These are phyloP conservation scores for Exephanes ischioxanthus DNA, from an alignment of 2,888 invertebrate genomes.

Conservation along the genomic window DNA sequence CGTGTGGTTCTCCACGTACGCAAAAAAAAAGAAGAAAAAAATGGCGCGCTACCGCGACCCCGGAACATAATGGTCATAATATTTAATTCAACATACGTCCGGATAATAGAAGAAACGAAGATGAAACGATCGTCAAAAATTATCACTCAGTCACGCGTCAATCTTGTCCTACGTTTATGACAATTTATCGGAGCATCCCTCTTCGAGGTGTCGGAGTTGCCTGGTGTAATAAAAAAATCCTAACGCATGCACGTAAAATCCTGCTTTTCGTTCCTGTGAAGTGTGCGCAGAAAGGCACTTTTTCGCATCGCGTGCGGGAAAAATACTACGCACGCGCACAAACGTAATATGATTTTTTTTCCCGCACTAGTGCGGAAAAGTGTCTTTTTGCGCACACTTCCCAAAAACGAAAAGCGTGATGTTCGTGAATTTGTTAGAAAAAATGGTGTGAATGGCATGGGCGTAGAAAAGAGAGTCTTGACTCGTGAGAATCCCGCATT, in stretches of 20 bases:
- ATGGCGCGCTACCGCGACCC: background rate
- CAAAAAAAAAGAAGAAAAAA: background rate
- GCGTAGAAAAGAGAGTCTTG: too few species aligned
- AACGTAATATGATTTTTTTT: too few species aligned
- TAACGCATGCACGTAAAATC: too few species aligned
- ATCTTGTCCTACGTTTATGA: background rate
- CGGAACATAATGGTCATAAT: background rate
- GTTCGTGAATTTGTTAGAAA: too few species aligned
- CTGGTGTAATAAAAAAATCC: slow-evolving; percentile 12
- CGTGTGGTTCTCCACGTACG: slow-evolving; percentile 11
- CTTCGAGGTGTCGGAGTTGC: background rate
- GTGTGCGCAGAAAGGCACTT: background rate
- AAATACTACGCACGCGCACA: too few species aligned
- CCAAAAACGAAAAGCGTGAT: too few species aligned
- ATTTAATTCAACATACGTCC: slow-evolving; percentile 27
- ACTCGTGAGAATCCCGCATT: too few species aligned
- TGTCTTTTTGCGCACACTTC: too few species aligned
- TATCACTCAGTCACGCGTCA: background rate
- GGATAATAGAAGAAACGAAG: background rate
- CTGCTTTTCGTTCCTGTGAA: too few species aligned
- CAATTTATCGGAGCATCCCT: background rate
- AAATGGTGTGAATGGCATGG: too few species aligned
- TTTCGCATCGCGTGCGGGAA: too few species aligned
- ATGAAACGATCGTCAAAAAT: slow-evolving; percentile 3
- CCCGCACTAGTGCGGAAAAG: too few species aligned